phyloP scores from a whole-genome alignment of 2,797 vertebrate species.

The Hylomyscus alleni region DNA sequence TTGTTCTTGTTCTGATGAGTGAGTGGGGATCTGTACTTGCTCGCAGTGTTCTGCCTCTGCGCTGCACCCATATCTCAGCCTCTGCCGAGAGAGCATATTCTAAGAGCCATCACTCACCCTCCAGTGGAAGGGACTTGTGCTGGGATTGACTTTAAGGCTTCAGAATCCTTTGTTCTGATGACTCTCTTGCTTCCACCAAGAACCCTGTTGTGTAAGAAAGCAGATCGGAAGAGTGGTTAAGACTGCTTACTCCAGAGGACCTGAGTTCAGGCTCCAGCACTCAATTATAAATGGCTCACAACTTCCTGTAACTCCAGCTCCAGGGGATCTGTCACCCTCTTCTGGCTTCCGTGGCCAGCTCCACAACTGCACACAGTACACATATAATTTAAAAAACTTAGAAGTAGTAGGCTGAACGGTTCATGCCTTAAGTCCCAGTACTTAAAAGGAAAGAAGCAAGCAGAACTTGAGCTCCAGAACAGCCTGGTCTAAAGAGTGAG shows the following conservation, averaged over 20 bases:
- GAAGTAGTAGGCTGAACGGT: background rate
- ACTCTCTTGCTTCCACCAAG: conserved; percentile 19
- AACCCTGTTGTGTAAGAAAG: background rate
- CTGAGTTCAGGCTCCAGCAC: background rate
- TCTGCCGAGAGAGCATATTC: background rate
- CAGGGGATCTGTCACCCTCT: background rate
- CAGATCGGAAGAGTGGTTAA: background rate
- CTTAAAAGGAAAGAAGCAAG: background rate
- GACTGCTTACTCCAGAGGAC: background rate
- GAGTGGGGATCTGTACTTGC: background rate
- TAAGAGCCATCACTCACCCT: background rate
- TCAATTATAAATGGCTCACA: background rate
- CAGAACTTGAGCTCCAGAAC: background rate
- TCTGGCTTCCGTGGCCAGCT: background rate
- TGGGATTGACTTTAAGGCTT: background rate
- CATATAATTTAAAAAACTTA: background rate
- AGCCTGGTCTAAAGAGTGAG: background rate
- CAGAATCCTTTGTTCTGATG: conserved; percentile 12
- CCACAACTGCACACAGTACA: background rate
- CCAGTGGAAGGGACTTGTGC: background rate
- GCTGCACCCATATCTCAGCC: background rate
- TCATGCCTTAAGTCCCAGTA: background rate
- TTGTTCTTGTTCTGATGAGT: background rate
- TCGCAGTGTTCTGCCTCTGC: no score
- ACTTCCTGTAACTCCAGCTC: background rate